Evolutionary conservation across 2,113 vertebrate species (phyloP), one percentile per base, ranked within the genome.

Genomic region (Nothobranchius furzeri): DNA sequence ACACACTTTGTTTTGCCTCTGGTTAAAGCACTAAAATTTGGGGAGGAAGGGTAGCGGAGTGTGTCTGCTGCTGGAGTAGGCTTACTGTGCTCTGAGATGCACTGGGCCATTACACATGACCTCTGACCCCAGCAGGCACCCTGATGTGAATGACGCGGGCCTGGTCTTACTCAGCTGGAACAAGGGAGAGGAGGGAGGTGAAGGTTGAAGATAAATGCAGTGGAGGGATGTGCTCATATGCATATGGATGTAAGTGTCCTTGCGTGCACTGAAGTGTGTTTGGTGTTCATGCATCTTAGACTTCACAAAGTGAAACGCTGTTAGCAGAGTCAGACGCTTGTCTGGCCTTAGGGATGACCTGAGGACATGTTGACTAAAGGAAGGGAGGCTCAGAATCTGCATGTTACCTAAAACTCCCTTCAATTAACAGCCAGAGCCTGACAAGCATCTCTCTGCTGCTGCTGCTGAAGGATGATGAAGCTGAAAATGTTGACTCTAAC

Each of bases 111-210:
- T 96, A 92, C 91, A 90, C 86, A 60, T 81, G 90, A 93, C 90
- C 94, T 91, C 88, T 91, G 92, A 94, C 92, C 91, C 46, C 85
- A 47, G 40, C 70, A 79, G 89, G 89, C 93, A 89, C 92, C 93
- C 92, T 90, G 84, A 89, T 89, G 94, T 93, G 92, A 94, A 92
- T 59, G 70, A 81, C 82, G 90, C 89, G 79, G 83, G 88, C 88
- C 90, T 92, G 92, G 70, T 93, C 93, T 91, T 86, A 85, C 87
- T 94, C 92, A 92, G 88, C 83, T 90, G 77, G 87, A 91, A 90
- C 90, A 81, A 53, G 60, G 20, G 30, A 73, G 91, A 83, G 77
- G 83, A 89, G 88, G 84, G 87, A 89, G 91, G 85, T 60, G 35
- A 6, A 15, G 47, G 59, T 40, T 46, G 64, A 51, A 52, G 64